Conservation (phyloP, 2,113 vertebrate species). For the Empidonax alnorum region DNA sequence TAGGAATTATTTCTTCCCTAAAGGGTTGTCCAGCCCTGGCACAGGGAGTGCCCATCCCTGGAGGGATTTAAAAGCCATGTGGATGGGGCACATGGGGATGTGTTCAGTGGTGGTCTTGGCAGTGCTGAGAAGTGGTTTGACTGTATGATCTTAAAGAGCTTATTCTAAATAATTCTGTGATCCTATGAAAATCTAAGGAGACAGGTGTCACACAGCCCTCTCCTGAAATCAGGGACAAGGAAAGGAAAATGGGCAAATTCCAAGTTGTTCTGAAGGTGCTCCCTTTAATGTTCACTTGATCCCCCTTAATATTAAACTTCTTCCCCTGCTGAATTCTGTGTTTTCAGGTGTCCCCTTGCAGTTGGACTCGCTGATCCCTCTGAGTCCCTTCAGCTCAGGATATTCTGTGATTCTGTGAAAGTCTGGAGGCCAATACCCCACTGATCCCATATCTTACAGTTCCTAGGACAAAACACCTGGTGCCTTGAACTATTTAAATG, state of each 20-base stretch:
- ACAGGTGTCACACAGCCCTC: not conserved
- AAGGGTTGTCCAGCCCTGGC: not conserved
- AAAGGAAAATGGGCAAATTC: not conserved
- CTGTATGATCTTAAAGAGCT: not conserved
- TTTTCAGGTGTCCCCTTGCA: not conserved
- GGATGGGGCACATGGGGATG: not conserved
- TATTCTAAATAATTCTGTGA: not conserved
- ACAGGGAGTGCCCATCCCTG: not conserved
- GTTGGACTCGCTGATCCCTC: not conserved
- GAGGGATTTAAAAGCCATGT: not conserved
- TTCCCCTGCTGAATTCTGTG: not conserved
- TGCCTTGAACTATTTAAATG: not conserved
- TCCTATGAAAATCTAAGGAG: not conserved
- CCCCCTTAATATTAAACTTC: not conserved
- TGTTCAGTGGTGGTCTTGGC: not conserved
- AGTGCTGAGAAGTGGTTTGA: not conserved
- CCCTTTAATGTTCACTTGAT: not conserved
- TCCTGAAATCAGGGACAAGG: not conserved
- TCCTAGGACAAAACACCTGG: not conserved
- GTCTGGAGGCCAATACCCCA: not conserved
- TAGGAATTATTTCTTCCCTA: not conserved
- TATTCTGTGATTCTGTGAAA: not conserved
- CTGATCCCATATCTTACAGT: accelerated
- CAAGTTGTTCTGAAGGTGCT: not conserved
- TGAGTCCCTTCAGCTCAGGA: accelerated